Conservation (phyloP, 2,113 vertebrate genomes). For the Phasianus colchicus region DNA sequence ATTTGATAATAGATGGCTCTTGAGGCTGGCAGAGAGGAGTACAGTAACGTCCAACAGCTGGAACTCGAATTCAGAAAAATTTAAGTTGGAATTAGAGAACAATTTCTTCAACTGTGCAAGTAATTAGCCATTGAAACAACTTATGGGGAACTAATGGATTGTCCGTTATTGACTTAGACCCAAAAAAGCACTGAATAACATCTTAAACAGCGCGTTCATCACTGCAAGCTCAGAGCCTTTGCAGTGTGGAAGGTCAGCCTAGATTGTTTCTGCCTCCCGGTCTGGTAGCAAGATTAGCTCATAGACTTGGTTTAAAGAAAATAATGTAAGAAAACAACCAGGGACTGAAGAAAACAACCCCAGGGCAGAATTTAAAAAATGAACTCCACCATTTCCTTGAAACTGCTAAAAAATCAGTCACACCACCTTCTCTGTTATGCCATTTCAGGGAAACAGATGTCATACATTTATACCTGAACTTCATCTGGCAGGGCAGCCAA, state of each 20-base stretch:
- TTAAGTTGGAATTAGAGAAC: constrained; percentile 34
- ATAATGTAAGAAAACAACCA: not conserved
- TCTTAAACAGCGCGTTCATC: not conserved
- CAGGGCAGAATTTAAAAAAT: not conserved
- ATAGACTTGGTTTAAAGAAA: not conserved
- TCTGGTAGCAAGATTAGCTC: not conserved
- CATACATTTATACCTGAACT: not conserved
- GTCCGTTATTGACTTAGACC: not conserved
- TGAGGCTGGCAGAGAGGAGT: not conserved
- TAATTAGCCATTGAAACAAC: constrained; percentile 33
- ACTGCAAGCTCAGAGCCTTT: not conserved
- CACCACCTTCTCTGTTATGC: not conserved
- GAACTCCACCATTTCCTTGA: not conserved
- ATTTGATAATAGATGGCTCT: constrained; percentile 27
- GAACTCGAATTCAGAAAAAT: constrained; percentile 1
- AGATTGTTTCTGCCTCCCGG: not conserved
- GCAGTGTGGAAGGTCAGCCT: not conserved
- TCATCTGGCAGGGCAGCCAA: not conserved
- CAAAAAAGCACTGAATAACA: not conserved
- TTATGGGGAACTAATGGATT: constrained; percentile 32
- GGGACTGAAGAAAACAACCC: not conserved
- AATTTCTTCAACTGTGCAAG: constrained; percentile 46
- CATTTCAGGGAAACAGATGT: not conserved
- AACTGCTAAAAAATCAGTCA: not conserved
- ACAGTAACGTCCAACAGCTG: constrained; percentile 30